Evolutionary conservation across 2,888 invertebrate genomes (phyloP).

Genomic region (Spodoptera littoralis): DNA sequence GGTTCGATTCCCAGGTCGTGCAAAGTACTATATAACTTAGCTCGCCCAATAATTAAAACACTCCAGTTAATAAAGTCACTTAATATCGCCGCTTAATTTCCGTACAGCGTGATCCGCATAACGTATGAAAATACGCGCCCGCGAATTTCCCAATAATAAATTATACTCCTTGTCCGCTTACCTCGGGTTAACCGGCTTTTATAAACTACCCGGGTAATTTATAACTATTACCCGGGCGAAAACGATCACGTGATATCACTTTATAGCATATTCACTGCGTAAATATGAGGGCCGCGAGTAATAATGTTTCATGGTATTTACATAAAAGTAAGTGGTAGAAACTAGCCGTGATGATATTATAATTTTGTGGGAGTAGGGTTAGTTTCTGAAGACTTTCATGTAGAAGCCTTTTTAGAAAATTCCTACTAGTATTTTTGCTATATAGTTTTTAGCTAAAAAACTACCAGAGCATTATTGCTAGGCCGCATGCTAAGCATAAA

Average conservation of each 20-base stretch:
- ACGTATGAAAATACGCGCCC: constrained; percentile 83
- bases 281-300: constrained; percentile 84
- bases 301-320: constrained; percentile 72
- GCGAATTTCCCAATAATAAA: constrained; percentile 88
- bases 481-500: no score
- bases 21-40: no score
- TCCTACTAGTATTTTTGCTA: no score
- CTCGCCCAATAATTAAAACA: constrained; percentile 8
- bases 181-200: constrained; percentile 89
- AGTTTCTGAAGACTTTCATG: constrained; percentile 19
- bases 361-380: constrained; percentile 22
- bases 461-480: no score
- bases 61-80: constrained; percentile 30
- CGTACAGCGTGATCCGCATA: constrained; percentile 70
- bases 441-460: no score
- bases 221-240: constrained; percentile 88
- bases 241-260: constrained; percentile 88
- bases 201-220: constrained; percentile 88
- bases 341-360: constrained; percentile 38
- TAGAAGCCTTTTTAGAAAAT: neutral
- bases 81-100: constrained; percentile 33
- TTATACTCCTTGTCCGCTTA: constrained; percentile 87
- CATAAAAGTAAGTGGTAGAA: constrained; percentile 64
- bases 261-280: constrained; percentile 86
- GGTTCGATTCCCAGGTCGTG: no score